These are phyloP conservation scores for Melipona beecheii DNA, from an alignment of 2,888 invertebrate species.

Conservation along the genomic window DNA sequence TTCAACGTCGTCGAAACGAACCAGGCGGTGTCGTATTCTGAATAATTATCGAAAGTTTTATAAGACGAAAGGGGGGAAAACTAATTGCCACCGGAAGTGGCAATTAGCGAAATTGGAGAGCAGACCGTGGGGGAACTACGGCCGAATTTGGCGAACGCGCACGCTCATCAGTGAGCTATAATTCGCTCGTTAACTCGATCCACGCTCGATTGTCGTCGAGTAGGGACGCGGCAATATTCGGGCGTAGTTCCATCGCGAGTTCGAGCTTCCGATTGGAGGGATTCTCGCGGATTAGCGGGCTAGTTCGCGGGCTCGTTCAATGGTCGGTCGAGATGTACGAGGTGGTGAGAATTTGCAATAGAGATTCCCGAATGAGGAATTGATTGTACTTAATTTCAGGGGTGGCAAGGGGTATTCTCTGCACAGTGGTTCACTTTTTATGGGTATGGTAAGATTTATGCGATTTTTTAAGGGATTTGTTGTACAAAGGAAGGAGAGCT, in stretches of 20 bases:
- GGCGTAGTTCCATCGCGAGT: neutral
- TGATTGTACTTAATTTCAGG: neutral
- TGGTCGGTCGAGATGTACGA: neutral
- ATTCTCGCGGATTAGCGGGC: slow-evolving; percentile 11
- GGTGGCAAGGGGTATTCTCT: neutral
- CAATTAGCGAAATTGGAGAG: slow-evolving; percentile 42
- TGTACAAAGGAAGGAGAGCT: neutral
- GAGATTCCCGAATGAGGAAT: neutral
- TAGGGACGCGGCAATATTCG: neutral
- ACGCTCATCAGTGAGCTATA: slow-evolving; percentile 7
- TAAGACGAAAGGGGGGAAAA: slow-evolving; percentile 8
- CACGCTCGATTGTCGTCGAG: slow-evolving; percentile 17
- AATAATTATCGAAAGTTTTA: slow-evolving; percentile 4
- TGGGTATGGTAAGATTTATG: slow-evolving; percentile 20
- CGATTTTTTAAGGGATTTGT: neutral
- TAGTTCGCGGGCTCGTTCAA: neutral
- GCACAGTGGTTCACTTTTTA: neutral
- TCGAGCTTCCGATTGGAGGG: neutral
- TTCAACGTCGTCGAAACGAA: neutral
- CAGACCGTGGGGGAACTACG: neutral
- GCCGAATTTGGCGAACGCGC: neutral
- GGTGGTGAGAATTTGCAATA: neutral
- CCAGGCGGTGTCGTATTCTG: neutral
- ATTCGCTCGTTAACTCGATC: slow-evolving; percentile 46
- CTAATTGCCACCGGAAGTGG: neutral